Evolutionary conservation across 2,113 vertebrate species (phyloP), one percentile per base, ranked within the genome.

Genomic region (Trogon melanurus): DNA sequence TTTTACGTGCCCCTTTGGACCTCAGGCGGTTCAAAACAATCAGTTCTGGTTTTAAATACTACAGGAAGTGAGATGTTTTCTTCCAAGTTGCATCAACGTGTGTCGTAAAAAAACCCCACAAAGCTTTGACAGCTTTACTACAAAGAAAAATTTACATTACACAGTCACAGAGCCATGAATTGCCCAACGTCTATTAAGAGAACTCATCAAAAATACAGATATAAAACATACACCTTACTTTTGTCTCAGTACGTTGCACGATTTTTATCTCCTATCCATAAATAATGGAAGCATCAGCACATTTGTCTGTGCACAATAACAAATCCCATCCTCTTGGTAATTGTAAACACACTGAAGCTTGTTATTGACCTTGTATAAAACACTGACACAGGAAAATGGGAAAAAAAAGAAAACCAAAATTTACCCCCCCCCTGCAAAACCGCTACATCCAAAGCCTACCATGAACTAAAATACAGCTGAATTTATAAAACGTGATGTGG

Each of bases 281-380:
- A 98, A 98, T 97, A 98, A 97, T 85, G 79, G 91, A 91, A 91
- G 76, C 92, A 94, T 97, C 96, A 96, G 97, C 95, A 97, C 95
- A 96, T 97, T 98, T 94, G 94, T 94, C 81, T 72, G 94, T 69
- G 91, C 97, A 96, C 96, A 97, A 95, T 96, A 98, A 97, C 96
- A 98, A 97, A 97, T 96, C 87, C 70, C 92, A 85, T 93, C 93
- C 98, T 95, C 95, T 79, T 92, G 96, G 96, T 96, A 97, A 98
- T 92, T 97, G 97, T 97, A 96, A 98, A 97, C 93, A 97, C 95
- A 92, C 82, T 94, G 96, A 91, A 98, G 96, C 95, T 97, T 96
- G 96, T 96, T 97, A 97, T 89, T 97, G 97, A 97, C 97, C 97
- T 98, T 96, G 96, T 82, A 27, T 95, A 96, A 97, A 97, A 97